These are phyloP conservation scores for Neoascia interrupta DNA, from an alignment of 2,888 invertebrate genomes.

Conservation along the genomic window DNA sequence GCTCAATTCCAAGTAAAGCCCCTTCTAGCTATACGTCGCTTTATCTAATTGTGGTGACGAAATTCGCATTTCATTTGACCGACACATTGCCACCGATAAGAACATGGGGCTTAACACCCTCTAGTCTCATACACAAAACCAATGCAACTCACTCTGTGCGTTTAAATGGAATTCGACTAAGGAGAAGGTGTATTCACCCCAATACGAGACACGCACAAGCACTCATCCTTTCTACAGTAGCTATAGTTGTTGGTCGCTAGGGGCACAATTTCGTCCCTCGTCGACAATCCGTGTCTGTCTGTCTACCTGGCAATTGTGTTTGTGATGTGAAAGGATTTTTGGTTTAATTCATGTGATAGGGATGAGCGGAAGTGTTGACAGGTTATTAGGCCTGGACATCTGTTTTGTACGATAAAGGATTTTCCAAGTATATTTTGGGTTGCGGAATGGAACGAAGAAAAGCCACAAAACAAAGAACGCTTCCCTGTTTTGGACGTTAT, in stretches of 20 bases:
- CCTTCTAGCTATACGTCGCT: no score
- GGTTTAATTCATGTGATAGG: constrained; percentile 40
- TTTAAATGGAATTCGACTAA: no score
- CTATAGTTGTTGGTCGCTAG: background rate
- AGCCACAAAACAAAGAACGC: no score
- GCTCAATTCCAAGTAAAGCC: no score
- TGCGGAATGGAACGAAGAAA: background rate
- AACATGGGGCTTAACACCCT: constrained; percentile 21
- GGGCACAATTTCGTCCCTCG: background rate
- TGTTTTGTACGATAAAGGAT: constrained; percentile 46
- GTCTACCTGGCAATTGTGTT: constrained; percentile 46
- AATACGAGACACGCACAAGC: no score
- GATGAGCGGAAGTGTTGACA: constrained; percentile 57
- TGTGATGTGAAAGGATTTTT: constrained; percentile 53
- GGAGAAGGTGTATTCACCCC: no score
- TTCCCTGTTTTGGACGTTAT: no score
- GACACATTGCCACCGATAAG: constrained; percentile 42
- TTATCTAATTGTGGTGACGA: constrained; percentile 8
- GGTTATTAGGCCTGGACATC: constrained; percentile 61
- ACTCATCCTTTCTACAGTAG: constrained; percentile 27
- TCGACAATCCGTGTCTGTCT: constrained; percentile 33
- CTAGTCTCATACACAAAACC: no score
- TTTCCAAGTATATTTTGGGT: background rate
- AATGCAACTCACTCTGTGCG: no score
- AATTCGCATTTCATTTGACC: constrained; percentile 26